Percentiles rank a stretch among this genome's conserved stretches.
phyloP scores from a whole-genome alignment of 2,888 invertebrate species.

The Rhaphigaster nebulosa region DNA sequence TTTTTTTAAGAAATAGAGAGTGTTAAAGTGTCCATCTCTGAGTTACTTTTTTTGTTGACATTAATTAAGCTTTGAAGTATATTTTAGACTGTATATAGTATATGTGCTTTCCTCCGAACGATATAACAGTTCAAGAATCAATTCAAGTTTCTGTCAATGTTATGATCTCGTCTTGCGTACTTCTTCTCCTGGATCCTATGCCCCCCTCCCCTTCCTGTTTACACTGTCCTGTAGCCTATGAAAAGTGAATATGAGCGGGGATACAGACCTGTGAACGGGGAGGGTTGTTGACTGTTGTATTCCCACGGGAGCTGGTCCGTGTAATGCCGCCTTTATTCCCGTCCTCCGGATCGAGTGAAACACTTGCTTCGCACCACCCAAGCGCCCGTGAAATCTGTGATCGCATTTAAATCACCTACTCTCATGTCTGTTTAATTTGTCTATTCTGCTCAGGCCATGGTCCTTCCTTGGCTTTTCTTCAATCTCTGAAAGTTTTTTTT shows the following conservation, averaged over 20 bases:
- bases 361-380: constrained; percentile 22
- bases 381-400: constrained; percentile 20
- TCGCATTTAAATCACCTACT: constrained; percentile 27
- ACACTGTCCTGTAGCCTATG: background rate
- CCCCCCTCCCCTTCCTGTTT: background rate
- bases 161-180: background rate
- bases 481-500: background rate
- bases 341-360: constrained; percentile 30
- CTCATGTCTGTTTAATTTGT: background rate
- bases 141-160: background rate
- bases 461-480: background rate
- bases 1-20: too few relatives aligned
- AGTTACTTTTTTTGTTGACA: too few relatives aligned
- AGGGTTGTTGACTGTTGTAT: constrained; percentile 54
- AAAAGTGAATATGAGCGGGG: constrained; percentile 26
- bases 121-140: background rate
- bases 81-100: too few relatives aligned
- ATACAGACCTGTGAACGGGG: background rate
- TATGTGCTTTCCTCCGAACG: background rate
- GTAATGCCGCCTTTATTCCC: constrained; percentile 55
- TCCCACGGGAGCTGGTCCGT: constrained; percentile 51
- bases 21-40: too few relatives aligned
- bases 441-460: background rate
- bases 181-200: too few relatives aligned
- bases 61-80: too few relatives aligned